phyloP scores from a whole-genome alignment of 2,797 vertebrate species.

The Rhadinocentrus ornatus region DNA sequence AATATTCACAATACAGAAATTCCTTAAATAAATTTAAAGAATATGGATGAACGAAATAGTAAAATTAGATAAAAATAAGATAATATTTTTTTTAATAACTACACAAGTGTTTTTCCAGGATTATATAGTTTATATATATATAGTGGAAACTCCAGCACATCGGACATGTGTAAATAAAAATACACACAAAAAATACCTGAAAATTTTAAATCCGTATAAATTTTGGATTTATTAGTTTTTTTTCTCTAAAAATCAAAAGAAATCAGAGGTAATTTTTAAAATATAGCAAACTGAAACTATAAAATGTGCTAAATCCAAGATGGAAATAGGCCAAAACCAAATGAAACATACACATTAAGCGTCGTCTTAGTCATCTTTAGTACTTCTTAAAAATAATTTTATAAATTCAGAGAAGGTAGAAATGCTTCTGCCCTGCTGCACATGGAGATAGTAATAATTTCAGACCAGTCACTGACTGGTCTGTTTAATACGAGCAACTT shows the following conservation, averaged over 20 bases:
- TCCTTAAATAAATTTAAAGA: conserved; percentile 15
- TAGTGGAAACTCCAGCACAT: neutral
- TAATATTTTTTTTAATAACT: neutral
- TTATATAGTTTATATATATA: conserved; percentile 14
- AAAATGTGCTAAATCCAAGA: conserved; percentile 39
- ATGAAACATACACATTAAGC: conserved; percentile 67
- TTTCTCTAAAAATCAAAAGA: too few species aligned
- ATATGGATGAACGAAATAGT: neutral
- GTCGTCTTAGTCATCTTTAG: conserved; percentile 66
- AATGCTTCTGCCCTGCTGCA: conserved; percentile 58
- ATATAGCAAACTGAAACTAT: conserved; percentile 14
- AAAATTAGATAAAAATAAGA: neutral
- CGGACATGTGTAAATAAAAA: conserved; percentile 1
- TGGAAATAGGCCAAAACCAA: conserved; percentile 69
- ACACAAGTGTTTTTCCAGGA: neutral
- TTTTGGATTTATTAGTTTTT: conserved; percentile 1
- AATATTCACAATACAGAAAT: conserved; percentile 54
- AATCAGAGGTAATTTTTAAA: conserved; percentile 8
- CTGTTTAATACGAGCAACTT: conserved; percentile 57
- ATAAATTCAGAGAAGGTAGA: conserved; percentile 71
- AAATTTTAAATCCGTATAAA: neutral
- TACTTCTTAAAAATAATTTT: conserved; percentile 47
- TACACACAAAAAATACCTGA: neutral
- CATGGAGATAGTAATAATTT: conserved; percentile 64
- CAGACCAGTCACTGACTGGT: conserved; percentile 57